These are phyloP conservation scores for Drosophila antonietae DNA, from an alignment of 2,888 invertebrate species.

Conservation along the genomic window DNA sequence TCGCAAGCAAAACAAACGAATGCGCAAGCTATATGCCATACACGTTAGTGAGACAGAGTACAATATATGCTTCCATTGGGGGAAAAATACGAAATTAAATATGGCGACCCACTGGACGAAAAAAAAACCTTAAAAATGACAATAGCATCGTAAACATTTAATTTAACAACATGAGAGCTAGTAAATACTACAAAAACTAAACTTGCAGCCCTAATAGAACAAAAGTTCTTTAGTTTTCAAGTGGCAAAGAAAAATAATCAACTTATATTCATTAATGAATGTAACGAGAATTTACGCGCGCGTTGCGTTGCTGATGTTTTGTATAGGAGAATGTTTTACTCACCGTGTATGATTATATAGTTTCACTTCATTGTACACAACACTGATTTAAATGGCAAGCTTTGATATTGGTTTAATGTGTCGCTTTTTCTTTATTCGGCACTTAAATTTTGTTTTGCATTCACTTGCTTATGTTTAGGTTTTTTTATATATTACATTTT, in stretches of 20 bases:
- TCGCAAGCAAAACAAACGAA: constrained; percentile 75
- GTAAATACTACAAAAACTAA: neutral
- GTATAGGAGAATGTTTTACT: constrained; percentile 41
- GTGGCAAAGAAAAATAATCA: neutral
- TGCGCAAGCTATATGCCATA: constrained; percentile 50
- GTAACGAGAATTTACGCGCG: constrained; percentile 58
- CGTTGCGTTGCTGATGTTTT: constrained; percentile 48
- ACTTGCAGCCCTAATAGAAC: neutral
- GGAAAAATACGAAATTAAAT: constrained; percentile 70
- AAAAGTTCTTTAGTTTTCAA: neutral
- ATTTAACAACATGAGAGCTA: constrained; percentile 9
- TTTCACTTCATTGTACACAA: constrained; percentile 64
- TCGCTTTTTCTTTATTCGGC: constrained; percentile 25
- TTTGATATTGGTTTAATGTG: constrained; percentile 20
- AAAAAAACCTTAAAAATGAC: constrained; percentile 29
- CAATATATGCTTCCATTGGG: constrained; percentile 36
- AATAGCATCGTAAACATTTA: constrained; percentile 36
- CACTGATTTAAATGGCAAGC: constrained; percentile 38
- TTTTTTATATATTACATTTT: constrained; percentile 53
- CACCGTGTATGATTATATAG: constrained; percentile 47
- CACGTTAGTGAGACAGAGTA: constrained; percentile 49
- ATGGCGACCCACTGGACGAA: constrained; percentile 70
- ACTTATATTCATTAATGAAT: neutral
- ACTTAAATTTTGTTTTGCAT: constrained; percentile 38
- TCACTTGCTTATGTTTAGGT: constrained; percentile 18